Evolutionary conservation across 1,140 invertebrate genomes (phyloP).

Genomic region (Eriocheir sinensis): DNA sequence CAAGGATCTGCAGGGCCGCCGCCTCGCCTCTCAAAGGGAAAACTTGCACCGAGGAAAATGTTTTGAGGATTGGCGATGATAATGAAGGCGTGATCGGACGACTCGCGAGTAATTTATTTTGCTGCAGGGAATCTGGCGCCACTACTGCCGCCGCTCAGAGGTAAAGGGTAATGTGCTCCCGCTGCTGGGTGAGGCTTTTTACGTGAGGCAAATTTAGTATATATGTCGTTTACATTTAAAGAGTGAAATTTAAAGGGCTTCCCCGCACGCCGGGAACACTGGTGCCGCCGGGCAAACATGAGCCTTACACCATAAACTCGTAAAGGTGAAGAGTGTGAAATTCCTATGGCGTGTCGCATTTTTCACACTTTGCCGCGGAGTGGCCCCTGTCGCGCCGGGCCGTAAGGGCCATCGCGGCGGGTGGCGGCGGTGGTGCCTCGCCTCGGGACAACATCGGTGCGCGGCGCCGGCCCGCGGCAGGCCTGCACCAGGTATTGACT

Average conservation of each 20-base stretch:
- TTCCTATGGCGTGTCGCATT: neutral
- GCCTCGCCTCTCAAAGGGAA: neutral
- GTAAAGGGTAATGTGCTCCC: neutral
- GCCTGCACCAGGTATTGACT: neutral
- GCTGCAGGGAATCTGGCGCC: neutral
- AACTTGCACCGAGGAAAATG: neutral
- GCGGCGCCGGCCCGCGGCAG: neutral
- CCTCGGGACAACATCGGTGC: neutral
- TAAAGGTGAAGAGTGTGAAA: slow-evolving; percentile 15
- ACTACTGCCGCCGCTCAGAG: neutral
- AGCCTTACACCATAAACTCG: neutral
- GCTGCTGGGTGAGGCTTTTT: neutral
- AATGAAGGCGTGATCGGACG: neutral
- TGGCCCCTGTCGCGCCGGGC: neutral
- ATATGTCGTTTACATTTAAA: slow-evolving; percentile 17
- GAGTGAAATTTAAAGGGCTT: slow-evolving; percentile 13
- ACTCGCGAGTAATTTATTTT: neutral
- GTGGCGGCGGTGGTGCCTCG: neutral
- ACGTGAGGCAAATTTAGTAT: neutral
- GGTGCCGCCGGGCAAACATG: neutral
- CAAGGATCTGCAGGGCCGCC: neutral
- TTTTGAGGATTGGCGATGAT: neutral
- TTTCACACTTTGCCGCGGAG: neutral
- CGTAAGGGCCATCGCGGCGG: neutral
- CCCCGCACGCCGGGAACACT: neutral